Evolutionary conservation across 1,140 invertebrate genomes (phyloP), one percentile per base, ranked within the genome.

Genomic region (Drosophila busckii): DNA sequence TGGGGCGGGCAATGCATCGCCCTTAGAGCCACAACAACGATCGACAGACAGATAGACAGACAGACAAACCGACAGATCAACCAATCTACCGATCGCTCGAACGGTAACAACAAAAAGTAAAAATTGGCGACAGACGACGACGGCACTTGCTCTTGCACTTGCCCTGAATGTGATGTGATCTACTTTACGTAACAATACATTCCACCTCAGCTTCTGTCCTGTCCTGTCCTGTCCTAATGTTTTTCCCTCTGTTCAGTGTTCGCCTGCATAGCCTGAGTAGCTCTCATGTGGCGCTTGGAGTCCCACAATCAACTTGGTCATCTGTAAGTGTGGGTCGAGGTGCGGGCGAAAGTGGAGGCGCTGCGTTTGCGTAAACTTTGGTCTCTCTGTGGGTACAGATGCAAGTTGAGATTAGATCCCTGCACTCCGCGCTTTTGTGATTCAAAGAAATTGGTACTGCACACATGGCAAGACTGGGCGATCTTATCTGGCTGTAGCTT

Each of bases 401-500:
- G 68, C 75, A 82, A 75, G 60, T 54, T 32, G 65, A 53, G 75
- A 82, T 82, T 82, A 82, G 75, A 82, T 82, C 76, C 46, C 50
- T 54, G 65, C 41, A 19, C 45, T 32, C 26, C 48, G 52, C 50
- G 49, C 48, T 52, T 56, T 65, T 52, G 66, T 70, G 66, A 69
- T 80, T 80, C 75, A 80, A 66, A 75, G 68, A 70, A 80, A 80
- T 80, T 75, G 78, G 60, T 67, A 64, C 53, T 63, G 73, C 53
- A 56, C 67, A 73, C 73, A 82, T 76, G 75, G 45, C 45, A 49
- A 49, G 45, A 32, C 45, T 32, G 45, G 10, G 45, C 15, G 45
- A 49, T 49, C 45, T 49, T 49, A 49, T 49, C 61, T 66, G 68
- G 25, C 54, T 49, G 28, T 65, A 49, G 68, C 55, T 62, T 60